Conservation (phyloP, 2,888 invertebrate genomes). For the Homarus gammarus region DNA sequence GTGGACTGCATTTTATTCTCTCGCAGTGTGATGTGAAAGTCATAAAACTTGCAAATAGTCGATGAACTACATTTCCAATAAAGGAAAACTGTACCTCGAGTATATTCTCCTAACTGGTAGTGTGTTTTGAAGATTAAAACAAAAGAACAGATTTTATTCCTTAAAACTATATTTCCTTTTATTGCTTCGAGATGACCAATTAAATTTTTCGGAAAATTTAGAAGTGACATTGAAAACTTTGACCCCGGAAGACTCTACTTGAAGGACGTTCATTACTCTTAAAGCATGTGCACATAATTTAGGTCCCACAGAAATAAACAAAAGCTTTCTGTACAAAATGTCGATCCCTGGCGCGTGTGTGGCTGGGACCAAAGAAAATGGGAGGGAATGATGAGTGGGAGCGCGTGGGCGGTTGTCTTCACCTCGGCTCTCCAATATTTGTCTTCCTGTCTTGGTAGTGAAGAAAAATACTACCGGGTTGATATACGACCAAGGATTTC, state of each 20-base stretch:
- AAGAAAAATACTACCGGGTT: conserved; percentile 50
- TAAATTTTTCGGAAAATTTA: no score
- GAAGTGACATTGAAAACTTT: background rate
- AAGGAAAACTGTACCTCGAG: no score
- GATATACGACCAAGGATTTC: conserved; percentile 54
- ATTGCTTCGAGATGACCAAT: no score
- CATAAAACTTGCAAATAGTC: no score
- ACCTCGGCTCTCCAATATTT: conserved; percentile 45
- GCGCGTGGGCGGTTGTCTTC: conserved; percentile 54
- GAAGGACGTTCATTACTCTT: background rate
- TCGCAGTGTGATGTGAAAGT: no score
- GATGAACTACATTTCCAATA: no score
- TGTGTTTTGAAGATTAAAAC: no score
- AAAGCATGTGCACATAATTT: background rate
- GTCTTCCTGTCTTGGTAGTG: conserved; percentile 58
- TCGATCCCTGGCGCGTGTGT: conserved; percentile 30
- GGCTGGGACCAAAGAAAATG: background rate
- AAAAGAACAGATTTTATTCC: no score
- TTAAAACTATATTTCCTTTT: no score
- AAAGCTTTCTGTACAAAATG: conserved; percentile 27
- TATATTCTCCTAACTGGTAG: no score
- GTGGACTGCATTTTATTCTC: no score
- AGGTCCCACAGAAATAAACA: conserved; percentile 19
- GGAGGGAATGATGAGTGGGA: conserved; percentile 40
- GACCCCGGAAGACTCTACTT: background rate